Evolutionary conservation across 1,140 invertebrate species (phyloP).

Genomic region (Drosophila subpulchrella): DNA sequence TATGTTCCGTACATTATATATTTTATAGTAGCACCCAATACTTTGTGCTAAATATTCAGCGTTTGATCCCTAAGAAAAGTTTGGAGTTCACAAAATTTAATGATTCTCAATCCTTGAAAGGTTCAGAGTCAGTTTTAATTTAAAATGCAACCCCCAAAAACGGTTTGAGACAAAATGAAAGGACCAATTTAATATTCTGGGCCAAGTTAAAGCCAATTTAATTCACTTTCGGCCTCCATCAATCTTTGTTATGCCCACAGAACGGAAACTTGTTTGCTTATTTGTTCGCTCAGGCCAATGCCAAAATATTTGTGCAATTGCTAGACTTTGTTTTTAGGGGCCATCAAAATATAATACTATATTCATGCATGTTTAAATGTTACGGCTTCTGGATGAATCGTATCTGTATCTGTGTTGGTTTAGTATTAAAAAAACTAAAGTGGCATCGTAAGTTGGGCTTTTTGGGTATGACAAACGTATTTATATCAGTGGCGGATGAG

Average conservation of each 20-base stretch:
- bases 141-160: slow-evolving; percentile 8
- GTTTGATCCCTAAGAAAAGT: neutral
- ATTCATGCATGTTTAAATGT: slow-evolving; percentile 36
- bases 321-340: slow-evolving; percentile 36
- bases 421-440: slow-evolving; percentile 40
- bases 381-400: slow-evolving; percentile 3
- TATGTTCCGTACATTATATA: no score
- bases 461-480: slow-evolving; percentile 12
- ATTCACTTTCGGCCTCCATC: slow-evolving; percentile 39
- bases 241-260: slow-evolving; percentile 34
- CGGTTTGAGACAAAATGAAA: neutral
- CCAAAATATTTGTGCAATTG: slow-evolving; percentile 45
- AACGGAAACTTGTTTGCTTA: slow-evolving; percentile 38
- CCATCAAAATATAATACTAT: slow-evolving; percentile 48
- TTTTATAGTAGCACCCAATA: no score
- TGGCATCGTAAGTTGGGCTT: slow-evolving; percentile 32
- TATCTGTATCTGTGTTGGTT: slow-evolving; percentile 24
- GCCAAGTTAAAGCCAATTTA: slow-evolving; percentile 40
- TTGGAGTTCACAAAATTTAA: neutral
- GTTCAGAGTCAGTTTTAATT: slow-evolving; percentile 16
- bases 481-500: slow-evolving; percentile 4
- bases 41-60: neutral
- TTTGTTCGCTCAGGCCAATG: slow-evolving; percentile 11
- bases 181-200: slow-evolving; percentile 29
- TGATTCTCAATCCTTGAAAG: slow-evolving; percentile 8